Percentiles rank a stretch among this genome's conserved stretches.
These are phyloP conservation scores for Bombus waltoni DNA, from an alignment of 1,140 invertebrate genomes.

Conservation along the genomic window DNA sequence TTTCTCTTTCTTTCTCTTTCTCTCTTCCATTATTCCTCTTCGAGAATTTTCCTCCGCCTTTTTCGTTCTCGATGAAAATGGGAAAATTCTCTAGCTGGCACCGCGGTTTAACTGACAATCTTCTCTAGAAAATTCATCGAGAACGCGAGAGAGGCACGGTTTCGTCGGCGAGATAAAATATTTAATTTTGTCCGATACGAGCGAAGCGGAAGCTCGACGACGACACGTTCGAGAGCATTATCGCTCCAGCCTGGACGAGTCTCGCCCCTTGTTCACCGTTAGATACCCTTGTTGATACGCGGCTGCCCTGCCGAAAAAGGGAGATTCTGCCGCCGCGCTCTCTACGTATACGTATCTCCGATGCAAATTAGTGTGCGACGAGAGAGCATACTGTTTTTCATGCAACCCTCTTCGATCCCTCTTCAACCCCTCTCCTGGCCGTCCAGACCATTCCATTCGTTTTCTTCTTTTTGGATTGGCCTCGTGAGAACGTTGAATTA, in stretches of 20 bases:
- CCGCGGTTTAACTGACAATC: background rate
- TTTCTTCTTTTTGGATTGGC: conserved; percentile 43
- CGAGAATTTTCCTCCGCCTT: background rate
- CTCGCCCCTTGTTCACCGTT: conserved; percentile 34
- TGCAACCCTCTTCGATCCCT: background rate
- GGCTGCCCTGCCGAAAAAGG: conserved; percentile 38
- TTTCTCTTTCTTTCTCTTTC: background rate
- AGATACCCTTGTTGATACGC: conserved; percentile 53
- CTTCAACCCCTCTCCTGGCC: background rate
- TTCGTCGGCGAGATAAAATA: conserved; percentile 14
- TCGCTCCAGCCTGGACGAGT: background rate
- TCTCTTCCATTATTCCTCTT: background rate
- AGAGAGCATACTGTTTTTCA: conserved; percentile 33
- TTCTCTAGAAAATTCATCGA: no score
- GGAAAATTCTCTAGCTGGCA: background rate
- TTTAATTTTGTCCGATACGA: conserved; percentile 37
- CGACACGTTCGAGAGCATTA: conserved; percentile 31
- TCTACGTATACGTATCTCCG: conserved; percentile 20
- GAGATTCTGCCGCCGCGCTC: background rate
- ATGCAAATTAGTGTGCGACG: conserved; percentile 58
- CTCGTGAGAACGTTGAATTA: conserved; percentile 57
- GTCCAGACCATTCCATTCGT: conserved; percentile 46
- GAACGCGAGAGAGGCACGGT: background rate
- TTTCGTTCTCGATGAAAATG: background rate
- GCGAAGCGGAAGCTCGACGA: background rate